Evolutionary conservation across 2,797 vertebrate species (phyloP), one percentile per base, ranked within the genome.

Genomic region (Spondyliosoma cantharus): DNA sequence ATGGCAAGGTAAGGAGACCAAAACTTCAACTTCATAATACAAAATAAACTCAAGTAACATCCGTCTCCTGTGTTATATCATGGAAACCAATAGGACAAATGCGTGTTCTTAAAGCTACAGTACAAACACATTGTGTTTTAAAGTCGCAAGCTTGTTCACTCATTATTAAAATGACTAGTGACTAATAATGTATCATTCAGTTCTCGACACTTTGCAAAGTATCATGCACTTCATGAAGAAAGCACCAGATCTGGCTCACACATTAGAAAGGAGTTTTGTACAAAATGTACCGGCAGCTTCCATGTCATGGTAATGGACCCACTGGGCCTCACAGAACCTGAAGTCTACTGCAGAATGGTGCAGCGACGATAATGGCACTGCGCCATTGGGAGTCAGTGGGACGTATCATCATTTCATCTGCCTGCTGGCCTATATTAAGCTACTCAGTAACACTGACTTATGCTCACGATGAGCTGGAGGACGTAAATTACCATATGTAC

Each of bases 191-290:
- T 13, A 15, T 67, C 43, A 29, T 19, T 32, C 24, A 52, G 54
- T 19, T 48, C 0, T n/a, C 24, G 9, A 53, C n/a, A 67, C 15
- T 56, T 25, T 11, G 59, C 27, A 57, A 20, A 43, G 5, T 4
- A 52, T 67, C 1, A 5, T 78, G 49, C 22, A 61, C 17, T 68
- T 78, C 4, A 56, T 24, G 24, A 68, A 71, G 24, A 76, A 79
- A 74, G 68, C 61, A 78, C 17, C n/a, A 70, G 66, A 61, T 60
- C 20, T 45, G 48, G 4, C 60, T 60, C 13, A 48, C 22, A 22
- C 29, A 7, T 29, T 20, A 6, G n/a, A 29, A 24, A 32, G 11
- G 22, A 50, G 50, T 11, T 20, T 3, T 20, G 12, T 9, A 15
- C 1, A 37, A 63, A 22, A 24, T 17, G 19, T 14, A 3, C 49